Base-by-base conservation (phyloP, 2,888 invertebrate genomes). In the Ellobium chinense region DNA sequence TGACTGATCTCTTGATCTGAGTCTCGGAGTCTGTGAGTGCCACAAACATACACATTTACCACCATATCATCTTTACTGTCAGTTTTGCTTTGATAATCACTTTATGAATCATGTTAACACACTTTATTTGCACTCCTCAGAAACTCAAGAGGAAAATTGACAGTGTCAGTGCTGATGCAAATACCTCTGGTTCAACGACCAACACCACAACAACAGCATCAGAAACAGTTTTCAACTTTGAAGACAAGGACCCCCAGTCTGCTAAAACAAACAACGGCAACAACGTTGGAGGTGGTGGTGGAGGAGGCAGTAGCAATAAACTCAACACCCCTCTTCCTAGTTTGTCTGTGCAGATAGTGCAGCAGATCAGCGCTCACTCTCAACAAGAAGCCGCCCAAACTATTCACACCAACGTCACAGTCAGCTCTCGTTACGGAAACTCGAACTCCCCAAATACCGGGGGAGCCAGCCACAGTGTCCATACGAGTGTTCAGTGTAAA, bases 291-390 rank as follows among this genome's bases (percentile, higher is more conserved):
- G 74, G 78, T 73, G 56, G 54, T 56, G 46, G 77, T 31, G 78
- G 84, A 39, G 82, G 82, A 60, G 74, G 75, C 56, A 54, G 27
- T 21, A 31, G 77, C 18, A 39, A 80, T n/a, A 78, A 75, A 29
- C 79, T 84, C 73, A 83, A 84, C 60, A 82, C 83, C 34, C 82
- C 81, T n/a, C 80, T 87, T 58, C 86, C 87, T 4, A 87, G 86
- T 80, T 97, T 97, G 94, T 97, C 97, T 4, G 97, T 97, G 83
- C 97, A 97, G 94, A 97, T 97, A 89, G 97, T 97, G 31, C 97
- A 97, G 92, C 89, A 90, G 84, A 97, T 97, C 92, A 97, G 97
- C 84, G 69, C 80, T 27, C 73, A 73, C 68, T 63, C 77, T 31
- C 85, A 82, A 75, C 96, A 96, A 68, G 97, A 96, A 91, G 97